phyloP scores from a whole-genome alignment of 2,888 invertebrate species.

The Leucania comma region DNA sequence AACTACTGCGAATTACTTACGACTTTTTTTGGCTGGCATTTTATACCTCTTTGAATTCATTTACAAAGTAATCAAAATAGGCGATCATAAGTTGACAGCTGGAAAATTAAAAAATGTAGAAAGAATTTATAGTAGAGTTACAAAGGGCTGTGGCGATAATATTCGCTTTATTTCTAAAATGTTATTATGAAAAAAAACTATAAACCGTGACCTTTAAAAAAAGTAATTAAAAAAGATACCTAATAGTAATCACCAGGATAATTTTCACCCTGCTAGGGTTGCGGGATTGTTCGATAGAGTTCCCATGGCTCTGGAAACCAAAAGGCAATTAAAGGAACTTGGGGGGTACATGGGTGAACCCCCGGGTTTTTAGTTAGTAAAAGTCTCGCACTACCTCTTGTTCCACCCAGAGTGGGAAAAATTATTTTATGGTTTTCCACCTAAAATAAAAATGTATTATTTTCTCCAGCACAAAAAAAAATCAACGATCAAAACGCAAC shows the following conservation, averaged over 20 bases:
- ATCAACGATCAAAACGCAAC: constrained; percentile 17
- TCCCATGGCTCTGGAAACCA: no score
- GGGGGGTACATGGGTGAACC: no score
- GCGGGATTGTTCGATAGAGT: no score
- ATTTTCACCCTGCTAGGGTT: constrained; percentile 11
- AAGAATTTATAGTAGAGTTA: no score
- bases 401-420: no score
- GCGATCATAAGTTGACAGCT: background rate
- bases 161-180: background rate
- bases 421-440: no score
- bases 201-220: background rate
- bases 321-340: no score
- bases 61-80: background rate
- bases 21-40: background rate
- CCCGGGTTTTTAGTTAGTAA: no score
- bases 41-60: background rate
- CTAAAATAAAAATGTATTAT: constrained; percentile 1
- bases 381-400: no score
- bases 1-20: background rate
- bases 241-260: constrained; percentile 40
- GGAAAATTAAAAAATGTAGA: background rate
- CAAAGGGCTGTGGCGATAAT: background rate
- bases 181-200: constrained; percentile 10
- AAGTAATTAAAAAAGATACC: constrained; percentile 9
- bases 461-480: constrained; percentile 32